Conservation (phyloP, 2,113 vertebrate species). For the Bubo scandiacus region DNA sequence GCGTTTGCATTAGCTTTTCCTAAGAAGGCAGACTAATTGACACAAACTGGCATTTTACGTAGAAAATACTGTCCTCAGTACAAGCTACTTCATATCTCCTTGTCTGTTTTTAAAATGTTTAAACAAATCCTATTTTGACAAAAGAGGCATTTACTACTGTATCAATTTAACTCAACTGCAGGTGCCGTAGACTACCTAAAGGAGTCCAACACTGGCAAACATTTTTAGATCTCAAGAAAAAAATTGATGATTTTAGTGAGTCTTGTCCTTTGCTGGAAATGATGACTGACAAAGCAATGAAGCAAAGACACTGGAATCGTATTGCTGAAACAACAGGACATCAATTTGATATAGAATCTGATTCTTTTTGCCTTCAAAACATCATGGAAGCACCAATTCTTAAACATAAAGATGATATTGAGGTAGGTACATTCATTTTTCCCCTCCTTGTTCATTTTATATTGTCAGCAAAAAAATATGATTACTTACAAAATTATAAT, state of each 20-base stretch:
- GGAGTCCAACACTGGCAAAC: constrained; percentile 80
- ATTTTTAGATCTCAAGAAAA: constrained; percentile 78
- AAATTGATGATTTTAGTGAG: constrained; percentile 80
- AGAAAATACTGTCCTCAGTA: neutral
- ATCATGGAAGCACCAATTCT: constrained; percentile 82
- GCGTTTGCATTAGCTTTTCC: neutral
- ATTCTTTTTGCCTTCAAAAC: constrained; percentile 76
- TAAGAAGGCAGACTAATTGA: neutral
- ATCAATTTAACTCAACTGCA: constrained; percentile 23
- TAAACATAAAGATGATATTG: constrained; percentile 77
- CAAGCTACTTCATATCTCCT: neutral
- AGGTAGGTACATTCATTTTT: constrained; percentile 48
- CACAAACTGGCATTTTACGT: neutral
- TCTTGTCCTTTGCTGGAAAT: constrained; percentile 77
- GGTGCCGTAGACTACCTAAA: constrained; percentile 78
- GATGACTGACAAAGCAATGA: constrained; percentile 80
- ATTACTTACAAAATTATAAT: neutral
- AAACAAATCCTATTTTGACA: neutral
- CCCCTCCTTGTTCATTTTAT: neutral
- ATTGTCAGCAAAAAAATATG: neutral
- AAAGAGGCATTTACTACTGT: neutral
- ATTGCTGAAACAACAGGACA: constrained; percentile 77
- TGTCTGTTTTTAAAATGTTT: neutral
- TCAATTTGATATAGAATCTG: constrained; percentile 75
- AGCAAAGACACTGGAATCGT: constrained; percentile 77